Evolutionary conservation across 2,888 invertebrate genomes (phyloP).

Genomic region (Noctua janthina): DNA sequence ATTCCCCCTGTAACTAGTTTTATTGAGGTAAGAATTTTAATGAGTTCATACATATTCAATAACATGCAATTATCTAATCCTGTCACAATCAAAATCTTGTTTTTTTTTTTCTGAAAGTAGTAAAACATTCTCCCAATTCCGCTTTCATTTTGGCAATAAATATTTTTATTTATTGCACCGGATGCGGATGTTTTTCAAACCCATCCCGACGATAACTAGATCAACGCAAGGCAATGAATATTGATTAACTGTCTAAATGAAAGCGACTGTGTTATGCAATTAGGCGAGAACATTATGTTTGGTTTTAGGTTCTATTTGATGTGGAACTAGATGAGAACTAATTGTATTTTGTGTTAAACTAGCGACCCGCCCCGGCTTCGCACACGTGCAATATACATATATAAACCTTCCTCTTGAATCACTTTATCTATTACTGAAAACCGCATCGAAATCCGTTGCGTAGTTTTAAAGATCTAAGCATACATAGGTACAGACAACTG

Average conservation of each 20-base stretch:
- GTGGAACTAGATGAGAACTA: not conserved
- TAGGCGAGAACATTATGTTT: not conserved
- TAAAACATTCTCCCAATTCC: not conserved
- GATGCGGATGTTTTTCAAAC: constrained; percentile 41
- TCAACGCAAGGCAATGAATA: constrained; percentile 44
- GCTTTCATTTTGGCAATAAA: constrained; percentile 40
- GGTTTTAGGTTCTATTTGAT: not conserved
- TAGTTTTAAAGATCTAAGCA: too few species aligned
- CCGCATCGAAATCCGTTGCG: too few species aligned
- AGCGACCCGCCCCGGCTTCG: too few species aligned
- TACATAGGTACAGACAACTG: too few species aligned
- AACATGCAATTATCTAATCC: not conserved
- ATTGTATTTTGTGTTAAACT: not conserved
- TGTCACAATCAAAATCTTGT: not conserved
- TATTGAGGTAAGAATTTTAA: not conserved
- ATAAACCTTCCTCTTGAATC: too few species aligned
- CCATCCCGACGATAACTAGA: constrained; percentile 26
- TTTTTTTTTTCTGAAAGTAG: constrained; percentile 14
- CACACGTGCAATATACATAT: too few species aligned
- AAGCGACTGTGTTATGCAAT: constrained; percentile 32
- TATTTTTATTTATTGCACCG: constrained; percentile 34
- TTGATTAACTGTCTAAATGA: constrained; percentile 31
- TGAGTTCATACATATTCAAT: constrained; percentile 30
- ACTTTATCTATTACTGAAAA: too few species aligned
- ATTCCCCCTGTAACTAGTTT: not conserved